Conservation (phyloP, 2,888 invertebrate genomes). For the Euzetes globulus region DNA sequence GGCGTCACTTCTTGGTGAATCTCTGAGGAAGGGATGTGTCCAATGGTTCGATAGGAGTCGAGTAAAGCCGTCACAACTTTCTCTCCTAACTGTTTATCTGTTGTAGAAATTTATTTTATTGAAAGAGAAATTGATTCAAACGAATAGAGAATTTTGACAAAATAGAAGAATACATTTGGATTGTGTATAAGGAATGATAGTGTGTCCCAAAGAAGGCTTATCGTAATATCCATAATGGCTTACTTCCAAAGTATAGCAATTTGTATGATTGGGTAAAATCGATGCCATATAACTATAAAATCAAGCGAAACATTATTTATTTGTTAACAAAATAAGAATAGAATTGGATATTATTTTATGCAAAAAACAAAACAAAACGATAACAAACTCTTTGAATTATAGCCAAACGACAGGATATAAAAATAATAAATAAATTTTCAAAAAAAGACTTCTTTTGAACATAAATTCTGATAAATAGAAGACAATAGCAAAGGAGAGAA, state of each 20-base stretch:
- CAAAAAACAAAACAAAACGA: neutral
- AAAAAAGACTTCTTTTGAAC: neutral
- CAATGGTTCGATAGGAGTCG: slow-evolving; percentile 70
- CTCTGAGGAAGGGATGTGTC: slow-evolving; percentile 52
- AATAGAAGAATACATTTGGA: slow-evolving; percentile 75
- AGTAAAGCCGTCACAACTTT: slow-evolving; percentile 67
- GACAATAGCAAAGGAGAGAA: neutral
- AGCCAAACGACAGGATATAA: neutral
- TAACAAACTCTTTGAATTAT: neutral
- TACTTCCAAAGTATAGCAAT: slow-evolving; percentile 81
- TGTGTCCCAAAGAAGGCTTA: slow-evolving; percentile 30
- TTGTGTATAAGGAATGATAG: slow-evolving; percentile 78
- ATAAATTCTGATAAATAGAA: neutral
- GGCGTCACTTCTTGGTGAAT: slow-evolving; percentile 20
- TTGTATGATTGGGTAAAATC: slow-evolving; percentile 65
- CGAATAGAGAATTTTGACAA: neutral
- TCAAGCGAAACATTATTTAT: slow-evolving; percentile 5
- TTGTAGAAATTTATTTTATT: neutral
- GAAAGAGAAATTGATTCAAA: neutral
- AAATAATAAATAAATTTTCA: neutral
- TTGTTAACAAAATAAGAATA: neutral
- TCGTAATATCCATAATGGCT: slow-evolving; percentile 78
- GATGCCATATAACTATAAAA: slow-evolving; percentile 55
- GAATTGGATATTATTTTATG: slow-evolving; percentile 5
- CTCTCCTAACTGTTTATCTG: slow-evolving; percentile 68